Base-by-base conservation (phyloP, 2,888 invertebrate genomes). In the Xanthorhoe spadicearia region DNA sequence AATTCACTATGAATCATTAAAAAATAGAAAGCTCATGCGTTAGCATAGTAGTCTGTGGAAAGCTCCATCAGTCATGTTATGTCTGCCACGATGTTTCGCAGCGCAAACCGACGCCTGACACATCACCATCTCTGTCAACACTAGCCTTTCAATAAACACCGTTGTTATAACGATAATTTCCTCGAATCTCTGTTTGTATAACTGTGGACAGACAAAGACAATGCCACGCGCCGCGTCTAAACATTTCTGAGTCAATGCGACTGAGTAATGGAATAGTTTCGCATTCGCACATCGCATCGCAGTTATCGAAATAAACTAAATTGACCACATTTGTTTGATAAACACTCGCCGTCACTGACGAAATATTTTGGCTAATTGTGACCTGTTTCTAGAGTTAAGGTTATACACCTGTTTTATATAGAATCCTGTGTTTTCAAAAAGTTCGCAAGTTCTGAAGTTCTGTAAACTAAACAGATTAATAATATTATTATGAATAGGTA, bases 171-270 rank as follows among this genome's bases (percentile, higher is more conserved):
- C 77, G 73, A 75, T 74, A 79, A 76, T 84, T 88, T 86, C 89
- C 81, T 81, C 87, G 89, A 89, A 92, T 83, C 80, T 83, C 64
- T 81, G 84, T 83, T 87, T 89, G 78, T 85, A 87, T 87, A 88
- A 91, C 88, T 89, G 83, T 77, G 61, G 59, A 81, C 77, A 80
- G 86, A 90, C 87, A 87, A 86, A 82, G 88, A 83, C 86, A 85
- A 86, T 87, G 92, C 85, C 92, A 92, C 92, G 92, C 89, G 92
- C 89, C 89, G 76, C 74, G 74, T 77, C 77, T 80, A 92, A 92
- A 92, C 91, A 92, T 70, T 73, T 64, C 77, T 88, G 86, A 88
- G 59, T 66, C 61, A 50, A 70, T 70, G 58, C 61, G 65, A 73
- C 73, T 60, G 61, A 57, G 51, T 66, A 55, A 64, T 68, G 43